Percentiles rank a stretch among this genome's conserved stretches.
Conservation (phyloP, 2,113 vertebrate genomes). For the Dasyprocta punctata region DNA sequence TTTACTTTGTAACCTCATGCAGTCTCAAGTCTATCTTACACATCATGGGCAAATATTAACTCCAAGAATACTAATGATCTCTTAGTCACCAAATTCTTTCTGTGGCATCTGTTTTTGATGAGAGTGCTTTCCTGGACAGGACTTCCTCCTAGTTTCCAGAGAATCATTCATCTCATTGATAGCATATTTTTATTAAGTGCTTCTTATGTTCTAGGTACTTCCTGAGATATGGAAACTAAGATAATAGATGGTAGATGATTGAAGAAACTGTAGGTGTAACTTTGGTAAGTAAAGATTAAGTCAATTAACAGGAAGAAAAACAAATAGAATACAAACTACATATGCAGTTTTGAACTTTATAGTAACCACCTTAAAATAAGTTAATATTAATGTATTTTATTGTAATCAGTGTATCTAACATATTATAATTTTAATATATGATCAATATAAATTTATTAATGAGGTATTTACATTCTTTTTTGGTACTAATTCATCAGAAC, state of each 20-base stretch:
- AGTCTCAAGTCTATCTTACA: background rate
- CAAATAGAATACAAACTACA: background rate
- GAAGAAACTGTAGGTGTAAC: background rate
- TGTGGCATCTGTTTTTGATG: background rate
- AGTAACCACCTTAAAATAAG: background rate
- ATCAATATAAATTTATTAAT: background rate
- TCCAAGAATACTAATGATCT: background rate
- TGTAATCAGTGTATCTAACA: background rate
- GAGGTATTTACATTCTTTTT: background rate
- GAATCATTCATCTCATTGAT: background rate
- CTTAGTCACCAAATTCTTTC: background rate
- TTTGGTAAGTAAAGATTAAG: constrained; percentile 20
- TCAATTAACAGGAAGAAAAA: background rate
- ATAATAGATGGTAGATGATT: background rate
- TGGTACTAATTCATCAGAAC: background rate
- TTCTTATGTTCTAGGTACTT: background rate
- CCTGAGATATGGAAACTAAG: background rate
- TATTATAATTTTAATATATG: background rate
- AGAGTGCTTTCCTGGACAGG: background rate
- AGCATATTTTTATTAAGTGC: background rate
- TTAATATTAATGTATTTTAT: background rate
- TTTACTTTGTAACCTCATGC: background rate
- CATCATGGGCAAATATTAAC: background rate
- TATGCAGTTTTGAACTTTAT: background rate
- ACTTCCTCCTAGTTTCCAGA: background rate